Evolutionary conservation across 2,888 invertebrate genomes (phyloP).

Genomic region (Orchesellides sinensis): DNA sequence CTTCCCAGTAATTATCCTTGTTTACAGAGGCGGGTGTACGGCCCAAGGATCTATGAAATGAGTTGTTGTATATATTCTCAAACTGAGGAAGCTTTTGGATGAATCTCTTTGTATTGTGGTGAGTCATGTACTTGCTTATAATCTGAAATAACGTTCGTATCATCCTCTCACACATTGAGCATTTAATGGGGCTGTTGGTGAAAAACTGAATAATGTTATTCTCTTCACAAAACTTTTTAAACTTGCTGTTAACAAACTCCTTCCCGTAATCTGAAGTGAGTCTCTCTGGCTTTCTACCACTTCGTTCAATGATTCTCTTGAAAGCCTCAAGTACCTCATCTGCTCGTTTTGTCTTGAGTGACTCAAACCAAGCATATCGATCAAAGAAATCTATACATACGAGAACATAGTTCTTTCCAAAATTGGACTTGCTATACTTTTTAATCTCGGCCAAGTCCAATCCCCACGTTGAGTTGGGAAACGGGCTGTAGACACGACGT

Average conservation of each 20-base stretch:
- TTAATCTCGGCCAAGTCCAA: constrained; percentile 62
- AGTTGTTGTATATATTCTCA: constrained; percentile 26
- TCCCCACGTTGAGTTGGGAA: constrained; percentile 47
- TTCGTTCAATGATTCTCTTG: constrained; percentile 48
- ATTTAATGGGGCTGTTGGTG: constrained; percentile 29
- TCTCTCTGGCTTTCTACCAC: constrained; percentile 17
- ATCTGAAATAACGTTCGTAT: constrained; percentile 34
- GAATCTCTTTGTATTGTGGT: constrained; percentile 33
- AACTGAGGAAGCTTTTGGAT: background rate
- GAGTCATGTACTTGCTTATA: constrained; percentile 27
- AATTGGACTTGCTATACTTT: constrained; percentile 58
- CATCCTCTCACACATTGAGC: constrained; percentile 19
- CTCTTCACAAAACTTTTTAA: background rate
- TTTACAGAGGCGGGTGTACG: background rate
- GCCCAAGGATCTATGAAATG: constrained; percentile 15
- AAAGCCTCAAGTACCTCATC: constrained; percentile 56
- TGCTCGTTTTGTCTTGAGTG: constrained; percentile 55
- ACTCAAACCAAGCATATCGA: constrained; percentile 67
- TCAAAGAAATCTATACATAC: constrained; percentile 67
- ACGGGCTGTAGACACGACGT: constrained; percentile 40
- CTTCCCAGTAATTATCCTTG: constrained; percentile 4
- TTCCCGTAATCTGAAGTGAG: constrained; percentile 44
- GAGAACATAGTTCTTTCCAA: constrained; percentile 56
- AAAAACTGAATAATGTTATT: constrained; percentile 23
- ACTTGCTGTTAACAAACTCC: constrained; percentile 43